These are phyloP conservation scores for Rallus limicola DNA, from an alignment of 2,113 vertebrate species.

Conservation along the genomic window DNA sequence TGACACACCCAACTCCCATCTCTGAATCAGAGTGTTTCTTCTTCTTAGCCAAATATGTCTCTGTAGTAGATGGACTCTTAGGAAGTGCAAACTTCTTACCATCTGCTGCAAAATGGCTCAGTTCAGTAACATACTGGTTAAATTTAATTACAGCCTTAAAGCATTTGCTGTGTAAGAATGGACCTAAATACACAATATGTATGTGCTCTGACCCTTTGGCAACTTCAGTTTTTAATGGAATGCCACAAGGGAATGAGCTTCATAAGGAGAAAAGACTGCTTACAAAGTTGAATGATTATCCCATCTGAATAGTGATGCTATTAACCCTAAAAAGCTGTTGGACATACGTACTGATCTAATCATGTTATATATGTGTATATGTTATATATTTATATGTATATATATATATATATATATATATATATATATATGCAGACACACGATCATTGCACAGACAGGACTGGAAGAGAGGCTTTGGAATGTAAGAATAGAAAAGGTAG, in stretches of 20 bases:
- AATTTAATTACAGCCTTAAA: background rate
- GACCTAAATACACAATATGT: background rate
- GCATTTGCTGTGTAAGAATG: background rate
- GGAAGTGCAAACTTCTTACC: background rate
- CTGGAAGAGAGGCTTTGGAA: background rate
- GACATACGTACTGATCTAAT: background rate
- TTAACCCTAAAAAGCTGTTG: background rate
- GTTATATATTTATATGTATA: background rate
- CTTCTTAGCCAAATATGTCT: background rate
- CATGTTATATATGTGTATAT: background rate
- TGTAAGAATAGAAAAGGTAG: conserved; percentile 12
- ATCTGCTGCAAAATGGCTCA: background rate
- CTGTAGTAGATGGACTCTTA: background rate
- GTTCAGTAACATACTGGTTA: background rate
- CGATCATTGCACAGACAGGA: background rate
- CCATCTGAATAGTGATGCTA: background rate
- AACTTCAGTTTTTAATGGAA: background rate
- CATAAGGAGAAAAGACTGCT: background rate
- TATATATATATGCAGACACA: background rate
- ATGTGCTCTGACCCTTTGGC: background rate
- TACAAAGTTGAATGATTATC: background rate
- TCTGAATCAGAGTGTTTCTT: background rate
- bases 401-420: background rate
- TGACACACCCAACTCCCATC: background rate
- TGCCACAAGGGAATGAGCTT: background rate